Evolutionary conservation across 2,888 invertebrate species (phyloP).

Genomic region (Yponomeuta malinellus): DNA sequence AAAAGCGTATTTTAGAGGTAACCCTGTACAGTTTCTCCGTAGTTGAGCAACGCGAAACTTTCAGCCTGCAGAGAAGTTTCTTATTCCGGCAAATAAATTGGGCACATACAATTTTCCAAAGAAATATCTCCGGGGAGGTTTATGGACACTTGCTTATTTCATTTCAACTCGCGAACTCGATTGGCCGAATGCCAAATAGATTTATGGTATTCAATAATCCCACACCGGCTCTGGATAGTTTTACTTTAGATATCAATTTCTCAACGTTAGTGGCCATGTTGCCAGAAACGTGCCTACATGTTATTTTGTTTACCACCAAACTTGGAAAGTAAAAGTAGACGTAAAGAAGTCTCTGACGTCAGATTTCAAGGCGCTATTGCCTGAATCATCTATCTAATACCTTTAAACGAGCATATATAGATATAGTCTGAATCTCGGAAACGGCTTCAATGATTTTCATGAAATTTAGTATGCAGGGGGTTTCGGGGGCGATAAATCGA

Average conservation of each 20-base stretch:
- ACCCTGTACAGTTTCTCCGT: no score
- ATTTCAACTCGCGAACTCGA: slow-evolving; percentile 30
- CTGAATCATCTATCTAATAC: no score
- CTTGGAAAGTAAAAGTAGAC: neutral
- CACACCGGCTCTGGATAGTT: neutral
- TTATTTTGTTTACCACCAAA: neutral
- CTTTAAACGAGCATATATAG: no score
- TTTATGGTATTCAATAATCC: slow-evolving; percentile 27
- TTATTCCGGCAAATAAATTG: neutral
- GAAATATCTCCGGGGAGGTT: neutral
- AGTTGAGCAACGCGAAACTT: neutral
- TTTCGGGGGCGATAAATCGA: no score
- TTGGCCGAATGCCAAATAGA: slow-evolving; percentile 50
- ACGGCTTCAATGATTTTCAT: no score
- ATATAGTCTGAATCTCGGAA: no score
- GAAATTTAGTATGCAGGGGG: no score
- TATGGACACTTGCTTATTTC: slow-evolving; percentile 41
- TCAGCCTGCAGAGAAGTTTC: neutral
- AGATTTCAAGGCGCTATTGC: no score
- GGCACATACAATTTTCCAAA: neutral
- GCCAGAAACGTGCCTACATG: neutral
- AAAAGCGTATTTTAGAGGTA: no score
- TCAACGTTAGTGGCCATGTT: neutral
- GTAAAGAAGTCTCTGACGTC: no score
- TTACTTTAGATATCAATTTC: neutral